Conservation (phyloP, 1,140 invertebrate genomes). For the Macrostomum lignano region DNA sequence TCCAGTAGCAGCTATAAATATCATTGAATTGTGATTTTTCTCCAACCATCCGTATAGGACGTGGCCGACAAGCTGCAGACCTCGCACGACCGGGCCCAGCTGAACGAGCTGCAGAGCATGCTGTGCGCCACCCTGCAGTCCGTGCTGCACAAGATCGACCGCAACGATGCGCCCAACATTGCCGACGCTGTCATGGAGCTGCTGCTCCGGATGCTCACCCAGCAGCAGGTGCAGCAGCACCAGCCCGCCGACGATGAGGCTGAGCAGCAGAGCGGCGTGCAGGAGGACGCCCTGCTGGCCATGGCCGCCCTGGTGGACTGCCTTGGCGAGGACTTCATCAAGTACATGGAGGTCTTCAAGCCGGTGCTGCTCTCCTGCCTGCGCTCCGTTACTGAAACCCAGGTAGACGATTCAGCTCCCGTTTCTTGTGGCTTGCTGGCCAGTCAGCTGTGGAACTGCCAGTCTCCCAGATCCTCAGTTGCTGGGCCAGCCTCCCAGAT, state of each 20-base stretch:
- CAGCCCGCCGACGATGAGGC: conserved; percentile 46
- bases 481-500: too few relatives aligned
- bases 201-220: conserved; percentile 39
- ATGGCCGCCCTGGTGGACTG: conserved; percentile 70
- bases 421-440: too few relatives aligned
- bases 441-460: too few relatives aligned
- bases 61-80: conserved; percentile 37
- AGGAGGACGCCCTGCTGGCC: conserved; percentile 88
- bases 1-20: too few relatives aligned
- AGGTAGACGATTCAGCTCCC: too few relatives aligned
- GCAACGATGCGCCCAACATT: conserved; percentile 65
- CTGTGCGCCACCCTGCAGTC: conserved; percentile 67
- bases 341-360: conserved; percentile 89
- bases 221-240: background rate
- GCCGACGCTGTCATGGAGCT: conserved; percentile 87
- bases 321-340: conserved; percentile 57
- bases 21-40: too few relatives aligned
- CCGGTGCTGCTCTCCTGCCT: conserved; percentile 58
- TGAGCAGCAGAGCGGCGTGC: conserved; percentile 44
- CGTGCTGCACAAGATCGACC: conserved; percentile 41
- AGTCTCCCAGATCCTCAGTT: too few relatives aligned
- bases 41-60: too few relatives aligned
- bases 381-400: conserved; percentile 58
- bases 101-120: conserved; percentile 77
- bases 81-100: conserved; percentile 57